These are phyloP conservation scores for Augiades crinisus DNA, from an alignment of 2,888 invertebrate genomes.

Conservation along the genomic window DNA sequence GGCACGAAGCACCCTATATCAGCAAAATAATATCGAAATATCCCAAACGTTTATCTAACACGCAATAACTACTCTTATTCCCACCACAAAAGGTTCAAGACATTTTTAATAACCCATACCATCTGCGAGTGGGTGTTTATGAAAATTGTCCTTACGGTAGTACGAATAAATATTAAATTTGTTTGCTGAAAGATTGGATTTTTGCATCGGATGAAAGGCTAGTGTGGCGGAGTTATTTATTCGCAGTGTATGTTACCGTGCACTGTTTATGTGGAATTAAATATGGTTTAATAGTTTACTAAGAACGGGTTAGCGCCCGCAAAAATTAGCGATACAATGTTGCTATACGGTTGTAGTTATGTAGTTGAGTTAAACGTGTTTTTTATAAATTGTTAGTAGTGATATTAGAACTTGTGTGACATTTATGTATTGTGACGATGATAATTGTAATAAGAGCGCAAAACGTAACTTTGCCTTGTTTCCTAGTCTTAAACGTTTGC, in stretches of 20 bases:
- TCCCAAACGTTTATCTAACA: slow-evolving; percentile 41
- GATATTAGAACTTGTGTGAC: too few species aligned
- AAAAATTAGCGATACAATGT: slow-evolving; percentile 53
- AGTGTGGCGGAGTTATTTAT: slow-evolving; percentile 57
- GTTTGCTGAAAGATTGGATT: slow-evolving; percentile 39
- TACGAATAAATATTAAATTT: slow-evolving; percentile 52
- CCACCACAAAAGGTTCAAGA: slow-evolving; percentile 40
- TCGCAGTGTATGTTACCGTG: slow-evolving; percentile 64
- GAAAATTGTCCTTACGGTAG: slow-evolving; percentile 48
- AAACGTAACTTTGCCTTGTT: too few species aligned
- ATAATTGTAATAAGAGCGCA: too few species aligned
- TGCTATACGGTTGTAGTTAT: slow-evolving; percentile 9
- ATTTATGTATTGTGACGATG: too few species aligned
- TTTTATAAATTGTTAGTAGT: too few species aligned
- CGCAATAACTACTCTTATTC: slow-evolving; percentile 42
- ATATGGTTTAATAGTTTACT: slow-evolving; percentile 74
- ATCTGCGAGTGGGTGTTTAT: slow-evolving; percentile 33
- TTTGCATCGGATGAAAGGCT: slow-evolving; percentile 53
- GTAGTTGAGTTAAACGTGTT: slow-evolving; percentile 15
- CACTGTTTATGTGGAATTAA: slow-evolving; percentile 71
- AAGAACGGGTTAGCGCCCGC: slow-evolving; percentile 55
- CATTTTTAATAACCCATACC: slow-evolving; percentile 34
- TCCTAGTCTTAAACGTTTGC: too few species aligned
- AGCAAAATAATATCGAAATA: slow-evolving; percentile 55
- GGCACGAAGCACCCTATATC: slow-evolving; percentile 73